Conservation (phyloP, 2,797 vertebrate species). For the Ceryle rudis region DNA sequence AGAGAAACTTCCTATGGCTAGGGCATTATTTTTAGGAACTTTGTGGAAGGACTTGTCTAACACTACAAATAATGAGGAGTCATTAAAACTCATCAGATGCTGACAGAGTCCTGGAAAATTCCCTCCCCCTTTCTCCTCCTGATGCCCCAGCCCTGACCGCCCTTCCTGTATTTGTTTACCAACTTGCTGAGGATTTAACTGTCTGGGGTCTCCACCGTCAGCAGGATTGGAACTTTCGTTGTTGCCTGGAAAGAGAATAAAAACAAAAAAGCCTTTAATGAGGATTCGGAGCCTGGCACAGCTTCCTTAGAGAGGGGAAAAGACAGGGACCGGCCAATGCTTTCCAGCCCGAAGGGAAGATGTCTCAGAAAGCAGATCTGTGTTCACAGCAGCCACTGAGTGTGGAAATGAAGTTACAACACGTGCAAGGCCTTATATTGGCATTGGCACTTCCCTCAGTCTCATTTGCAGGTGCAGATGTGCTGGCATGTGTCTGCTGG, state of each 20-base stretch:
- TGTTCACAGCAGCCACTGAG: background rate
- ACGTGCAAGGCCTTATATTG: background rate
- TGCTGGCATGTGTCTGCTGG: fast-evolving
- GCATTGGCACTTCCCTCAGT: fast-evolving
- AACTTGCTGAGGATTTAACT: background rate
- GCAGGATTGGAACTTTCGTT: background rate
- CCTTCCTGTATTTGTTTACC: slow-evolving; percentile 65
- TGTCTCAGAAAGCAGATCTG: background rate
- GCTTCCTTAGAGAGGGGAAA: background rate
- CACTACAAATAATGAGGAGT: background rate
- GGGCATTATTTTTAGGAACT: background rate
- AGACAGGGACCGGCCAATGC: background rate
- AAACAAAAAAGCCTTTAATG: background rate
- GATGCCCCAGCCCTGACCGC: slow-evolving; percentile 14
- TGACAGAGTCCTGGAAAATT: slow-evolving; percentile 12
- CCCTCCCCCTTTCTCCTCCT: slow-evolving; percentile 17
- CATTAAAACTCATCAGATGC: slow-evolving; percentile 9
- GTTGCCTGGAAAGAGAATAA: background rate
- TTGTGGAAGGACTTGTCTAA: background rate
- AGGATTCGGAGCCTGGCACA: background rate
- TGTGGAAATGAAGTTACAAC: background rate
- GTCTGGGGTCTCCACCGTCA: background rate
- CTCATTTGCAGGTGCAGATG: background rate
- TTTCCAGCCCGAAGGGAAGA: background rate
- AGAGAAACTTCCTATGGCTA: background rate